Evolutionary conservation across 1,140 invertebrate species (phyloP).

Genomic region (Caenorhabditis remanei): DNA sequence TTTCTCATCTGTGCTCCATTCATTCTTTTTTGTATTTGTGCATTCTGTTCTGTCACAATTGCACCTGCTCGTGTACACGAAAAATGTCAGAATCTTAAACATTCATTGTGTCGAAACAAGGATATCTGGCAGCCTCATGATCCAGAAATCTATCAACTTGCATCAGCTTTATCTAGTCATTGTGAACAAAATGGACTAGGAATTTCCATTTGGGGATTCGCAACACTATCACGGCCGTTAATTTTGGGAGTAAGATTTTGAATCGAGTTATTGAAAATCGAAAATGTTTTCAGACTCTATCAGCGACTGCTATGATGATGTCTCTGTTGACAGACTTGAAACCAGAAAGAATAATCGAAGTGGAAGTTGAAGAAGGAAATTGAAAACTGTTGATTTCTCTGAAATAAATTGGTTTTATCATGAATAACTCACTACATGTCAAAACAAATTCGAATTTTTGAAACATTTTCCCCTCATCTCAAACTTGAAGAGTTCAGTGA

Average conservation of each 20-base stretch:
- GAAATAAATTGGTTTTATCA: background rate
- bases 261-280: background rate
- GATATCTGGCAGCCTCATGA: constrained; percentile 16
- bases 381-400: background rate
- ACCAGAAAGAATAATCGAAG: constrained; percentile 5
- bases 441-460: background rate
- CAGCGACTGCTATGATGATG: constrained; percentile 31
- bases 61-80: constrained; percentile 25
- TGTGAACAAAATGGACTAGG: constrained; percentile 28
- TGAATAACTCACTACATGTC: background rate
- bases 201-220: constrained; percentile 33
- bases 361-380: background rate
- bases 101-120: background rate
- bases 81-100: constrained; percentile 29
- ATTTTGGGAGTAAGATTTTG: constrained; percentile 23
- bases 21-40: constrained; percentile 26
- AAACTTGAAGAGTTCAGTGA: background rate
- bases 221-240: background rate
- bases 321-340: constrained; percentile 10
- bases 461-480: background rate
- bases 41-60: constrained; percentile 37
- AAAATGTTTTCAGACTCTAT: background rate
- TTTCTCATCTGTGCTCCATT: constrained; percentile 20
- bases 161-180: constrained; percentile 1
- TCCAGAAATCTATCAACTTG: background rate